These are phyloP conservation scores for Blennius ocellaris DNA, from an alignment of 2,113 vertebrate genomes.

Conservation along the genomic window DNA sequence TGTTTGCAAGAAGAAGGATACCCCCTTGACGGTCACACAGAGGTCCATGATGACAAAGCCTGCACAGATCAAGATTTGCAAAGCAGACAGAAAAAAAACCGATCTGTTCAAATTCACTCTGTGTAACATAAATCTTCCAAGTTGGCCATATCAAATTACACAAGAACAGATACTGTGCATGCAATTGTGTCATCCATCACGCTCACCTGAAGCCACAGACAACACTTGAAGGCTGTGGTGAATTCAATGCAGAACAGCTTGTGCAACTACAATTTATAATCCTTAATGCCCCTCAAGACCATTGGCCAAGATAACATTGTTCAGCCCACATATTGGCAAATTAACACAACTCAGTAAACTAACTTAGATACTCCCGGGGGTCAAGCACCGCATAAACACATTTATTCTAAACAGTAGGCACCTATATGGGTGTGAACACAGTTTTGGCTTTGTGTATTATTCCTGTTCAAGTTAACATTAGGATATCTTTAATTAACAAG, in stretches of 20 bases:
- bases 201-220: constrained; percentile 54
- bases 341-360: constrained; percentile 49
- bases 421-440: background rate
- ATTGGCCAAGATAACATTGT: constrained; percentile 22
- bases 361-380: constrained; percentile 46
- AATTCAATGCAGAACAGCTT: constrained; percentile 15
- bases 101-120: constrained; percentile 14
- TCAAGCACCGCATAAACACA: background rate
- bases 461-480: background rate
- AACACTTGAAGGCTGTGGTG: constrained; percentile 6
- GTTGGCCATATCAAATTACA: background rate
- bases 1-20: constrained; percentile 86
- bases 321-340: constrained; percentile 53
- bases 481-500: background rate
- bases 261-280: constrained; percentile 70
- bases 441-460: background rate
- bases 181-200: background rate
- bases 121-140: background rate
- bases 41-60: constrained; percentile 78
- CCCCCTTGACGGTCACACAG: constrained; percentile 84
- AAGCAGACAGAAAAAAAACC: constrained; percentile 34
- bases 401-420: background rate
- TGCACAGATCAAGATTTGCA: constrained; percentile 26
- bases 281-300: constrained; percentile 41
- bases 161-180: background rate